Conservation (phyloP, 2,888 invertebrate genomes). For the Nomada hirtipes region DNA sequence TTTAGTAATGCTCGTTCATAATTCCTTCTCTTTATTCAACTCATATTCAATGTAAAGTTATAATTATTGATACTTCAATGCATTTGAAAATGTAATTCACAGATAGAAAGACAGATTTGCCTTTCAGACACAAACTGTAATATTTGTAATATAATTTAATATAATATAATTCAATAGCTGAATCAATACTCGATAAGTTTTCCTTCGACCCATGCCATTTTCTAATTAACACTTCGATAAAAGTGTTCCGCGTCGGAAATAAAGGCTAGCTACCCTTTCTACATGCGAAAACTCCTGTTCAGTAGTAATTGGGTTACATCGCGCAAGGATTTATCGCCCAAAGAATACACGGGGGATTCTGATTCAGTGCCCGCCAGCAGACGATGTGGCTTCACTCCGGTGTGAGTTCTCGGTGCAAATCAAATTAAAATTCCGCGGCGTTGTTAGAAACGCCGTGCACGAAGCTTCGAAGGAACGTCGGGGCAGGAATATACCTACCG, state of each 20-base stretch:
- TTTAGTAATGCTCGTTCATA: too few relatives aligned
- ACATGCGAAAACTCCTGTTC: neutral
- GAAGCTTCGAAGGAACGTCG: slow-evolving; percentile 48
- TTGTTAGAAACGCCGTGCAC: slow-evolving; percentile 58
- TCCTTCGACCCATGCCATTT: slow-evolving; percentile 50
- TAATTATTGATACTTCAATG: too few relatives aligned
- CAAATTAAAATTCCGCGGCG: slow-evolving; percentile 73
- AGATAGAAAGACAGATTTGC: too few relatives aligned
- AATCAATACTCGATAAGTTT: slow-evolving; percentile 33
- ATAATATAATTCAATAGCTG: neutral
- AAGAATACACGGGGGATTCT: slow-evolving; percentile 58
- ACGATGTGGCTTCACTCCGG: slow-evolving; percentile 28
- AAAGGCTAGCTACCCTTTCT: neutral
- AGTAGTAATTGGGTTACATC: slow-evolving; percentile 61
- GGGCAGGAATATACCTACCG: slow-evolving; percentile 56
- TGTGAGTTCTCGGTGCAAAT: slow-evolving; percentile 52
- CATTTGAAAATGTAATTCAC: too few relatives aligned
- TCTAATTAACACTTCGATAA: slow-evolving; percentile 65
- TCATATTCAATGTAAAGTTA: too few relatives aligned
- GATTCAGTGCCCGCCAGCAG: slow-evolving; percentile 24
- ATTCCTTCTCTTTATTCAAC: too few relatives aligned
- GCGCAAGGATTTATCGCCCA: slow-evolving; percentile 61
- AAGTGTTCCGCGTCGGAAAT: slow-evolving; percentile 31
- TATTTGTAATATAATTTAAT: too few relatives aligned
- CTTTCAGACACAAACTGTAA: neutral